Conservation (phyloP, 2,113 vertebrate genomes). For the Desmodus rotundus region DNA sequence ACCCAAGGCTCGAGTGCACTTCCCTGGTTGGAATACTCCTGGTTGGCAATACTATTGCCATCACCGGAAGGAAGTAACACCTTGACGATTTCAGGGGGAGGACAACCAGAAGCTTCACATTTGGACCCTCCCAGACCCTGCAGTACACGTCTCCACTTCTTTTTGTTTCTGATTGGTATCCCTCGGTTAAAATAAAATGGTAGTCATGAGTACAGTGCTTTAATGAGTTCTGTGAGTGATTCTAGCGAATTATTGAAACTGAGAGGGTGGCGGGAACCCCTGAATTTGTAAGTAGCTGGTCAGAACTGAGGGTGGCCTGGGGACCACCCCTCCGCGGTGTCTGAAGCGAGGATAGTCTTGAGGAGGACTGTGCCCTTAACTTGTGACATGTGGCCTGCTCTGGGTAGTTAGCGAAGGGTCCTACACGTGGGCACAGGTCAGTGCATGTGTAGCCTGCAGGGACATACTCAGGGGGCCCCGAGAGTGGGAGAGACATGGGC, state of each 20-base stretch:
- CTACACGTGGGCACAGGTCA: not conserved
- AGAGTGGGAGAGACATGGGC: not conserved
- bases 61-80: not conserved
- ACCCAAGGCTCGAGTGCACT: not conserved
- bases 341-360: not conserved
- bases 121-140: not conserved
- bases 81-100: not conserved
- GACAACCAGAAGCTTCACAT: not conserved
- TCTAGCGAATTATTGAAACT: not conserved
- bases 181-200: not conserved
- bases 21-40: not conserved
- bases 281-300: not conserved
- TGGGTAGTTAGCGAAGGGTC: not conserved
- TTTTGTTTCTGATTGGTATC: not conserved
- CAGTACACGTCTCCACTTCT: too few species aligned
- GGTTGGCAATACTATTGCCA: not conserved
- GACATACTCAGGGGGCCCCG: not conserved
- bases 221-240: not conserved
- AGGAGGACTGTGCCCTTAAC: not conserved
- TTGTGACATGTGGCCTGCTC: not conserved
- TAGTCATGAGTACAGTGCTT: not conserved
- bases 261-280: not conserved
- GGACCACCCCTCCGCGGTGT: not conserved
- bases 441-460: not conserved
- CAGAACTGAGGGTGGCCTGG: not conserved